phyloP scores from a whole-genome alignment of 2,113 vertebrate genomes.

The Corythoichthys intestinalis region DNA sequence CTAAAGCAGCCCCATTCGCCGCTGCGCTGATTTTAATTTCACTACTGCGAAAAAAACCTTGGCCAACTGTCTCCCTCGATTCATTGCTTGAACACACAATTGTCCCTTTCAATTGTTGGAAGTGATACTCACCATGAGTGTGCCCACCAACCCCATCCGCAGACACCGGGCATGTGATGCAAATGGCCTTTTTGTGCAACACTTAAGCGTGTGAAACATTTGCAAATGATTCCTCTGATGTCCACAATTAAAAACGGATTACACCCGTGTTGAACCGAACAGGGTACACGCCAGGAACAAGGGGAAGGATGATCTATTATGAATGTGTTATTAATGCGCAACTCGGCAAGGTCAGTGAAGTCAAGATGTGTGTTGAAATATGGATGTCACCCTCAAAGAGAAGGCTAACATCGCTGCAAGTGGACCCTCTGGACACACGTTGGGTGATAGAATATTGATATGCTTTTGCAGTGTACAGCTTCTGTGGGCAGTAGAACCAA shows the following conservation, averaged over 20 bases:
- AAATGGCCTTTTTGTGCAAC: conserved; percentile 69
- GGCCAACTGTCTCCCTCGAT: conserved; percentile 71
- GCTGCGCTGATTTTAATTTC: conserved; percentile 69
- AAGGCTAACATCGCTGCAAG: conserved; percentile 58
- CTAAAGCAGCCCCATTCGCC: conserved; percentile 60
- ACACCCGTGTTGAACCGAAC: conserved; percentile 46
- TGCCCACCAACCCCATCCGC: conserved; percentile 39
- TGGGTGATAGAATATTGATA: conserved; percentile 55
- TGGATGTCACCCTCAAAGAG: conserved; percentile 63
- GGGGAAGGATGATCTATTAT: conserved; percentile 70
- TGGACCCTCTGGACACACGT: conserved; percentile 59
- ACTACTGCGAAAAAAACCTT: conserved; percentile 67
- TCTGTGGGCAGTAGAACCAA: conserved; percentile 14
- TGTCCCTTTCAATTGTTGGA: conserved; percentile 68
- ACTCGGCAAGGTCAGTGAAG: conserved; percentile 67
- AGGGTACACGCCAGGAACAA: conserved; percentile 65
- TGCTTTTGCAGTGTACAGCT: conserved; percentile 25
- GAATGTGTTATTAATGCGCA: conserved; percentile 75
- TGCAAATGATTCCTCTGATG: conserved; percentile 68
- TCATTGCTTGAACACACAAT: conserved; percentile 69
- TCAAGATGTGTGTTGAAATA: conserved; percentile 71
- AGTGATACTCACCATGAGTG: conserved; percentile 56
- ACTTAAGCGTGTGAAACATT: conserved; percentile 59
- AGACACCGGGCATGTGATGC: conserved; percentile 57
- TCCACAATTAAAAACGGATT: conserved; percentile 70